Conservation (phyloP, 2,113 vertebrate species). For the Damaliscus lunatus region DNA sequence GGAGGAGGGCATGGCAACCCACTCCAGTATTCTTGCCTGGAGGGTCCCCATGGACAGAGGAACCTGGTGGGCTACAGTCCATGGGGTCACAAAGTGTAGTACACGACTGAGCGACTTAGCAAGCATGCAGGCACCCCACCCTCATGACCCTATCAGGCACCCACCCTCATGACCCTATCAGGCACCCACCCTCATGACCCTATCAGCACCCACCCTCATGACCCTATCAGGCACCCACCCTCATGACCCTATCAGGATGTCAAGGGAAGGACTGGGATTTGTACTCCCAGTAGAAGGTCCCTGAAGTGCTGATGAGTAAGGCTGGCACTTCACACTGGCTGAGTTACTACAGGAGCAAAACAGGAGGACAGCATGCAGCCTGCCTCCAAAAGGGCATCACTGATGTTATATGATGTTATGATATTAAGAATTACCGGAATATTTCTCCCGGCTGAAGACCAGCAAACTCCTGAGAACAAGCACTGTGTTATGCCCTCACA, state of each 20-base stretch:
- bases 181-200: too few species aligned
- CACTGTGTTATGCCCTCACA: rapidly evolving
- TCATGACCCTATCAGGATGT: too few species aligned
- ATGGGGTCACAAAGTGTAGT: not conserved
- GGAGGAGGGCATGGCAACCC: not conserved
- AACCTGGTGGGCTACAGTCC: not conserved
- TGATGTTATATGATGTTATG: rapidly evolving
- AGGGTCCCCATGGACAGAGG: not conserved
- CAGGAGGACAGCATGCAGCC: not conserved
- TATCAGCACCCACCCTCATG: too few species aligned
- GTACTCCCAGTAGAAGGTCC: not conserved
- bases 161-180: too few species aligned
- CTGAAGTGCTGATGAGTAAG: not conserved
- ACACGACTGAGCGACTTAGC: not conserved
- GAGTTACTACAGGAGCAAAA: not conserved
- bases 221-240: too few species aligned
- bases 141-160: not conserved
- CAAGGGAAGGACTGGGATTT: not conserved
- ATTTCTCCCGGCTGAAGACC: not conserved
- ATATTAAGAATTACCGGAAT: not conserved
- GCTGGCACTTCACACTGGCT: not conserved
- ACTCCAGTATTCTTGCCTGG: not conserved
- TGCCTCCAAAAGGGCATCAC: not conserved
- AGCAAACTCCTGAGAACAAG: not conserved
- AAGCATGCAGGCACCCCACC: not conserved